Evolutionary conservation across 92 coral and sea anemone species (phyloP).

Genomic region (Epizoanthus ramosus): DNA sequence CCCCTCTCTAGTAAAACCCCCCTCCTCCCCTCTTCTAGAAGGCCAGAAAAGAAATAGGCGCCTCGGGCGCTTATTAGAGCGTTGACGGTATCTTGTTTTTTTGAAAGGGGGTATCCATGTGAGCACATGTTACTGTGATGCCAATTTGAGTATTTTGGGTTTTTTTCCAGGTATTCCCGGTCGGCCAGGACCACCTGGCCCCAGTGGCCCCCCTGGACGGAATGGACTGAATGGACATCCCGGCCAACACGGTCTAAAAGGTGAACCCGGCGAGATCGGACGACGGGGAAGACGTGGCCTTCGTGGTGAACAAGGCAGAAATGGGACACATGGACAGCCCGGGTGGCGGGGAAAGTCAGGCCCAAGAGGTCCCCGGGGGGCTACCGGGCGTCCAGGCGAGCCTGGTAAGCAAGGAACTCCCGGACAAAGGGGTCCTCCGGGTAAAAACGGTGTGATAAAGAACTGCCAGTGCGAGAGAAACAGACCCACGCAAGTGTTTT

Average conservation of each 20-base stretch:
- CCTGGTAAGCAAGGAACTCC: constrained; percentile 69
- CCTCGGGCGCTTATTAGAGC: too few species aligned
- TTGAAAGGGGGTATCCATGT: too few species aligned
- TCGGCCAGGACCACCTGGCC: constrained; percentile 77
- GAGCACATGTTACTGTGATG: not conserved
- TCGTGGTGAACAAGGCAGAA: constrained; percentile 69
- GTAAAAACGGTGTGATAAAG: constrained; percentile 59
- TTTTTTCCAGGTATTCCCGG: constrained; percentile 73
- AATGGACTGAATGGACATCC: constrained; percentile 84
- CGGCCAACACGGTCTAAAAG: constrained; percentile 69
- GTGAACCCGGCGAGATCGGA: constrained; percentile 68
- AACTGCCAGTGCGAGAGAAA: constrained; percentile 68
- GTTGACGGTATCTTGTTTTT: too few species aligned
- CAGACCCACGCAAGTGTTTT: constrained; percentile 81
- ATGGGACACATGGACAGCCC: constrained; percentile 82
- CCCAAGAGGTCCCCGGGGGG: constrained; percentile 80
- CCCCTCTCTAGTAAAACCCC: too few species aligned
- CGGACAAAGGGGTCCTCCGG: constrained; percentile 79
- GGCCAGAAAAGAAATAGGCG: too few species aligned
- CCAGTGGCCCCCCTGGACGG: constrained; percentile 86
- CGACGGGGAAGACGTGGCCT: constrained; percentile 75
- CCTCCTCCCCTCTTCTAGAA: too few species aligned
- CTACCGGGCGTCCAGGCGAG: constrained; percentile 67
- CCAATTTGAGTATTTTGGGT: not conserved
- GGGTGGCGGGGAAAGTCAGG: constrained; percentile 89